Evolutionary conservation across 2,113 vertebrate genomes (phyloP).

Genomic region (Stegostoma tigrinum): DNA sequence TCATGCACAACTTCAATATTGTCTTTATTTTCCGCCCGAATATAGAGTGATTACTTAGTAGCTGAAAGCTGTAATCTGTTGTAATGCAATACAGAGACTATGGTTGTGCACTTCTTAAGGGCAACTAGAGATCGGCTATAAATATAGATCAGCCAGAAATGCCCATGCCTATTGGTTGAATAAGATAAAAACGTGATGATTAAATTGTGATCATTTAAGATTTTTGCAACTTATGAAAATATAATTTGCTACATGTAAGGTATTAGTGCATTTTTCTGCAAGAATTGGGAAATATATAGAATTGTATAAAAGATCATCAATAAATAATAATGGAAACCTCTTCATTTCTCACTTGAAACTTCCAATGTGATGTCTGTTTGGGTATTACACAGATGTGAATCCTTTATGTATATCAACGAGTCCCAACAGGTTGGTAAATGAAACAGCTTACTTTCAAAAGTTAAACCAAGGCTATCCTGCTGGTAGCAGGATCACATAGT

Average conservation of each 20-base stretch:
- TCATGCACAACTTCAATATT: neutral
- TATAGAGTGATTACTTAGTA: neutral
- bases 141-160: too few species aligned
- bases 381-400: neutral
- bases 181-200: neutral
- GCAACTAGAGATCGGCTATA: too few species aligned
- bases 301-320: neutral
- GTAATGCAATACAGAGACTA: neutral
- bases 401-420: neutral
- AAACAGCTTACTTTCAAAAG: neutral
- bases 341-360: neutral
- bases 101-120: too few species aligned
- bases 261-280: neutral
- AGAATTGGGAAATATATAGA: neutral
- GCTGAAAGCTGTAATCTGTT: neutral
- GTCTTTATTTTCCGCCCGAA: neutral
- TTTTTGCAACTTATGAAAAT: neutral
- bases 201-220: neutral
- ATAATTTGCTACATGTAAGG: neutral
- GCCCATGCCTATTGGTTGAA: too few species aligned
- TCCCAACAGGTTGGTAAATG: neutral
- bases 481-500: neutral
- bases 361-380: neutral
- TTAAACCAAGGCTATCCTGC: neutral
- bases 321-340: neutral